Conservation (phyloP, 1,140 invertebrate genomes). For the Bombus cullumanus region DNA sequence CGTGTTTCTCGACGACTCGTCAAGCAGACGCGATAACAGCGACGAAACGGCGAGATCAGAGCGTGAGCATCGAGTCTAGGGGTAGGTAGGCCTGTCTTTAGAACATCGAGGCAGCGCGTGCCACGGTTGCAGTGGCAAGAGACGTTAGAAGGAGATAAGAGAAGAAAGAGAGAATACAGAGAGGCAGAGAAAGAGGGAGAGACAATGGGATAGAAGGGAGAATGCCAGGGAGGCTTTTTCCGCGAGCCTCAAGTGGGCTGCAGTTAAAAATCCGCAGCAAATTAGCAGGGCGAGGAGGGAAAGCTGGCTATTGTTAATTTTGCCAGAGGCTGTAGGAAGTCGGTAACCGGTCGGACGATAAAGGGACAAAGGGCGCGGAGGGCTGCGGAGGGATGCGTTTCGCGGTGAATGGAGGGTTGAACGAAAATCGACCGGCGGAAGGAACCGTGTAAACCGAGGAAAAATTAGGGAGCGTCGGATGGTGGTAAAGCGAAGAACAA, state of each 20-base stretch:
- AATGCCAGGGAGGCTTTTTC: slow-evolving; percentile 21
- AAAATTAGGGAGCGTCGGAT: background rate
- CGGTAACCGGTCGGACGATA: slow-evolving; percentile 20
- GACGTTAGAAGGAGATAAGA: background rate
- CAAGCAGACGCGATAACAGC: background rate
- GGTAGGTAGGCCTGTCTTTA: background rate
- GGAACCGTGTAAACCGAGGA: slow-evolving; percentile 7
- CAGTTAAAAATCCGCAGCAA: slow-evolving; percentile 64
- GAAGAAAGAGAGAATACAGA: background rate
- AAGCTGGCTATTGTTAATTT: slow-evolving; percentile 61
- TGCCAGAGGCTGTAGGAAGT: slow-evolving; percentile 36
- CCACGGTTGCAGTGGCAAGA: no score
- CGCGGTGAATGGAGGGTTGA: background rate
- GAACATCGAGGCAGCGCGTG: no score
- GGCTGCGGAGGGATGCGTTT: background rate
- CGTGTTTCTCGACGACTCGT: background rate
- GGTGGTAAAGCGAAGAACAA: background rate
- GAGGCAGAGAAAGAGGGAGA: background rate
- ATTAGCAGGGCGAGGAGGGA: slow-evolving; percentile 53
- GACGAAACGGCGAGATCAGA: slow-evolving; percentile 6
- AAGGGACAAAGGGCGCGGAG: slow-evolving; percentile 24
- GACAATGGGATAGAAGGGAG: no score
- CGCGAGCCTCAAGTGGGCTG: slow-evolving; percentile 50
- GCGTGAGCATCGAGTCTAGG: background rate
- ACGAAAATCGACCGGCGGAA: background rate